Evolutionary conservation across 2,888 invertebrate genomes (phyloP).

Genomic region (Cotesia congregata): DNA sequence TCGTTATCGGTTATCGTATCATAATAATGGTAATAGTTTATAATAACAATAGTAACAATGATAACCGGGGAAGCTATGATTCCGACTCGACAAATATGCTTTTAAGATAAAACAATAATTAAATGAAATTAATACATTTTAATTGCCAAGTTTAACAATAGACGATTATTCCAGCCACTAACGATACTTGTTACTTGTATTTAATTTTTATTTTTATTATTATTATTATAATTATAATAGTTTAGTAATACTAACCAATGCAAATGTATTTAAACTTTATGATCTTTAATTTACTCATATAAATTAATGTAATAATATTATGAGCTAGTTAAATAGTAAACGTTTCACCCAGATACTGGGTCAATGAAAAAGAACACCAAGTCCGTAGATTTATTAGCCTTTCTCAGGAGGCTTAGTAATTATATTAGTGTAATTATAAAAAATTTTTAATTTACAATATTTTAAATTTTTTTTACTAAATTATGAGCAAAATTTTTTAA

Average conservation of each 20-base stretch:
- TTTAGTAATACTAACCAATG: no score
- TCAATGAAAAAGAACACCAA: conserved; percentile 45
- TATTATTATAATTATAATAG: no score
- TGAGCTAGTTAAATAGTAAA: conserved; percentile 28
- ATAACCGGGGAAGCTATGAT: background rate
- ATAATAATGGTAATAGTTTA: background rate
- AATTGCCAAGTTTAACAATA: background rate
- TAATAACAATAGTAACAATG: background rate
- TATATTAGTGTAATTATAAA: no score
- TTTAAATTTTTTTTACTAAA: no score
- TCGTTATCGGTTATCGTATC: background rate
- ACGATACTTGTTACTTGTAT: background rate
- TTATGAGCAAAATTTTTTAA: no score
- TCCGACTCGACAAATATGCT: background rate
- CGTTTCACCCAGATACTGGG: conserved; percentile 50
- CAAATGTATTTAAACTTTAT: no score
- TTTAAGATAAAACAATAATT: conserved; percentile 13
- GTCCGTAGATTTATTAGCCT: conserved; percentile 36
- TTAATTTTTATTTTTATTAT: no score
- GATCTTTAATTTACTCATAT: background rate
- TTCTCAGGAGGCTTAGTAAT: conserved; percentile 8
- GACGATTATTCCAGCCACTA: background rate
- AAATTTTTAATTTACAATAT: no score
- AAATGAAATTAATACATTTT: conserved; percentile 15
- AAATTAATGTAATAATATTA: background rate